A percentile compares a stretch with the other conserved stretches of the same genome.
These are phyloP conservation scores for Lindbergichthys nudifrons DNA, from an alignment of 2,797 vertebrate species.

Conservation along the genomic window DNA sequence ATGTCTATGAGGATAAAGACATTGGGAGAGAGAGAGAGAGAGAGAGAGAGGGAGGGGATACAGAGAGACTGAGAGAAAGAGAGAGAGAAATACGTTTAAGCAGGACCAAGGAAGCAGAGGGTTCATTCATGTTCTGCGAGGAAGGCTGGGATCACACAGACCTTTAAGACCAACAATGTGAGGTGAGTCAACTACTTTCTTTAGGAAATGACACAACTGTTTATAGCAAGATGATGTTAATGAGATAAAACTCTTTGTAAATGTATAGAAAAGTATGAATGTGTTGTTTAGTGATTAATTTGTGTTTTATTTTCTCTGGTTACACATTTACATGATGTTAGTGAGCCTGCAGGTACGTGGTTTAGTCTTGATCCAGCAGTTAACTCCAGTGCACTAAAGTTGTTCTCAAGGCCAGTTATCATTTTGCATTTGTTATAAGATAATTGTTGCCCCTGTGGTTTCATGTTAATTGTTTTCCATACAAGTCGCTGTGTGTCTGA, in stretches of 20 bases:
- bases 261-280: not conserved
- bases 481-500: too few species aligned
- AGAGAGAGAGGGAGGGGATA: constrained; percentile 22
- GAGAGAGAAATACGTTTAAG: constrained; percentile 28
- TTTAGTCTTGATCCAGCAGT: constrained; percentile 11
- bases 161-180: constrained; percentile 35
- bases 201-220: constrained; percentile 1
- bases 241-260: too few species aligned
- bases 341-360: not conserved
- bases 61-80: constrained; percentile 13
- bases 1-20: constrained; percentile 18
- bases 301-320: constrained; percentile 34
- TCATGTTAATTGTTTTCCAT: too few species aligned
- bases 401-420: not conserved
- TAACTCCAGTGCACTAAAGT: not conserved
- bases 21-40: not conserved
- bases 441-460: not conserved
- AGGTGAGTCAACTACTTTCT: constrained; percentile 63
- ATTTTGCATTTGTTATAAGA: not conserved
- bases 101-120: constrained; percentile 44
- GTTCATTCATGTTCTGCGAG: constrained; percentile 18
- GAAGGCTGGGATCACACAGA: constrained; percentile 15
- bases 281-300: constrained; percentile 35
- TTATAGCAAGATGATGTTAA: not conserved
- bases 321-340: constrained; percentile 59